A percentile compares a stretch with the other conserved stretches of the same genome.
Conservation (phyloP, 2,888 invertebrate genomes). For the Quadroppia sp. region DNA sequence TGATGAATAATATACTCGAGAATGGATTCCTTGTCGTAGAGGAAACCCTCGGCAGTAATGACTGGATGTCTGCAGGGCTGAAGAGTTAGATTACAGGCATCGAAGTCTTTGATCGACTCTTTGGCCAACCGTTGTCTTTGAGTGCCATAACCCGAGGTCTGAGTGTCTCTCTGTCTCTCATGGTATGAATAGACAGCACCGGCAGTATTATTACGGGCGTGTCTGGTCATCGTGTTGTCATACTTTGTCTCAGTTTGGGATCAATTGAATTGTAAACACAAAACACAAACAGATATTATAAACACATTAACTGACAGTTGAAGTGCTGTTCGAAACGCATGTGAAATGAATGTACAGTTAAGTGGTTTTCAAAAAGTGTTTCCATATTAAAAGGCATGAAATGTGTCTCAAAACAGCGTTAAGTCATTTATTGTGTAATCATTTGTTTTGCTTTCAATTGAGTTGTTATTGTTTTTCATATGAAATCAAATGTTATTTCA, state of each 20-base stretch:
- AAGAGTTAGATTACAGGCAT: constrained; percentile 92
- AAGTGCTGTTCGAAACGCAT: too few species aligned
- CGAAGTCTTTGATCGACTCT: constrained; percentile 91
- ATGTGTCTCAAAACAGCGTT: too few species aligned
- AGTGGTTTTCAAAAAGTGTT: too few species aligned
- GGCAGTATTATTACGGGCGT: constrained; percentile 96
- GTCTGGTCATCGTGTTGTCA: constrained; percentile 70
- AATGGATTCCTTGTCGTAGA: constrained; percentile 96
- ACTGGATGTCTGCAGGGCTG: constrained; percentile 95
- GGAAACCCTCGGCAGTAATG: constrained; percentile 80
- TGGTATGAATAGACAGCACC: constrained; percentile 97
- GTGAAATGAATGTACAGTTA: too few species aligned
- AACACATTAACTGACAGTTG: too few species aligned
- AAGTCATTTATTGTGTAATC: too few species aligned
- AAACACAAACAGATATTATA: too few species aligned
- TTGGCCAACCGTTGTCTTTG: constrained; percentile 71
- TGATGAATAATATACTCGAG: constrained; percentile 89
- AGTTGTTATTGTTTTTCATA: too few species aligned
- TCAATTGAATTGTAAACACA: background rate
- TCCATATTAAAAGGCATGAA: too few species aligned
- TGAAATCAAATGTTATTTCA: too few species aligned
- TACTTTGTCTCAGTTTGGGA: background rate
- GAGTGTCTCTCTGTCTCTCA: constrained; percentile 93
- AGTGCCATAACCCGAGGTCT: constrained; percentile 82
- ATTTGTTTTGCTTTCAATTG: too few species aligned